Base-by-base conservation (phyloP, 2,888 invertebrate genomes). In the Trimorus sp. region DNA sequence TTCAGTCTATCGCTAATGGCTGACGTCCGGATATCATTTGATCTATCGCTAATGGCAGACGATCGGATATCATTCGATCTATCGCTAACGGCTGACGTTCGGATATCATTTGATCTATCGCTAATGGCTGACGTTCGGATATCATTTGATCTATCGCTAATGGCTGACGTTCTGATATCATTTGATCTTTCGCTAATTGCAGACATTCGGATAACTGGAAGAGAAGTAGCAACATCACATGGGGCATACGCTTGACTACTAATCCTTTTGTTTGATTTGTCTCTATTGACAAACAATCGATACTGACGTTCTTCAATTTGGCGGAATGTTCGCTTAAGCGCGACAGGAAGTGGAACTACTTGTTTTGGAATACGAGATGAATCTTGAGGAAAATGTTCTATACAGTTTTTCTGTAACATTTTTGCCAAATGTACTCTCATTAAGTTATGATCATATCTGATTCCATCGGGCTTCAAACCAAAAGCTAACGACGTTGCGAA, bases 311-410 rank as follows among this genome's bases (percentile, higher is more conserved):
- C 15, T 7, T 37, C 49, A 36, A 62, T 48, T 40, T 15, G 12
- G 0, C 38, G 2, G 6, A 65, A 11, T 2, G 65, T 65, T 65
- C 16, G 14, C 0, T 65, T 38, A 38, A 65, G 14, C 3, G 65
- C 51, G 12, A 38, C 11, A 38, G 51, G n/a, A 9, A 65, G 37
- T 53, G 51, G 37, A 15, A 14, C 15, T n/a, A 65, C 26, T 15
- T 36, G 7, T 65, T 15, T n/a, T 6, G 0, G 37, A 48, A 51
- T 15, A n/a, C 9, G n/a, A n/a, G n/a, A n/a, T n/a, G n/a, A n/a
- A n/a, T n/a, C n/a, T n/a, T n/a, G n/a, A n/a, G n/a, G n/a, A 65
- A 65, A 65, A 51, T 65, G 65, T 16, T 65, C 6, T 4, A 65
- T 51, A 38, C 36, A 14, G 5, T 51, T 51, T 36, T 51, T 1